phyloP scores from a whole-genome alignment of 2,888 invertebrate species.

The Papilio demoleus region DNA sequence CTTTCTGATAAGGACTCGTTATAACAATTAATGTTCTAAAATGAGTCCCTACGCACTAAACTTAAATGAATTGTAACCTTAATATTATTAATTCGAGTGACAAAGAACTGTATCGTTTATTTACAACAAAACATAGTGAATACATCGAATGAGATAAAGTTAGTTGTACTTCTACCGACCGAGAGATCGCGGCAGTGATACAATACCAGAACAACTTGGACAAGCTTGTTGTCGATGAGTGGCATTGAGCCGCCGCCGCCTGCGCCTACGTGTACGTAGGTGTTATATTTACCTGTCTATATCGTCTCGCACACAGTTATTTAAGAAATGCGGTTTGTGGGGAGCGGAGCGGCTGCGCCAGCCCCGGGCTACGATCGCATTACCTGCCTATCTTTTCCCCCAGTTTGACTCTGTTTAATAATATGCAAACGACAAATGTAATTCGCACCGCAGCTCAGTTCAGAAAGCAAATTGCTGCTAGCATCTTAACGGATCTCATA shows the following conservation, averaged over 20 bases:
- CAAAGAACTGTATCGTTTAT: background rate
- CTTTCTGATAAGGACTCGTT: constrained; percentile 1
- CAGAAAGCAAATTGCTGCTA: background rate
- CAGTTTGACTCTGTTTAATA: background rate
- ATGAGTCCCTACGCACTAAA: background rate
- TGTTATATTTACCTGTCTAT: background rate
- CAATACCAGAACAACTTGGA: background rate
- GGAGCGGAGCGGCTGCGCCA: background rate
- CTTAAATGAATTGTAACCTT: background rate
- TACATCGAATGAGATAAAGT: background rate
- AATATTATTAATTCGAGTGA: background rate
- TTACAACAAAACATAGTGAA: too few relatives aligned
- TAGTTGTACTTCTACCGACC: background rate
- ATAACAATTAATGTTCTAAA: background rate
- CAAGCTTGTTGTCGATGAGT: background rate
- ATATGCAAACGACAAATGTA: background rate
- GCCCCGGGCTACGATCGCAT: background rate
- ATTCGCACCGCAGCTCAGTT: background rate
- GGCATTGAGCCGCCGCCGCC: too few relatives aligned
- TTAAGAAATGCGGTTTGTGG: constrained; percentile 3
- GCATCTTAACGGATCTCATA: background rate
- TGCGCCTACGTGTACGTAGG: too few relatives aligned
- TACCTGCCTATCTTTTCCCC: background rate
- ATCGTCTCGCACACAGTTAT: background rate
- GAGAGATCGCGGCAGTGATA: too few relatives aligned